Evolutionary conservation across 2,888 invertebrate species (phyloP), one percentile per base, ranked within the genome.

Genomic region (Plutella xylostella): DNA sequence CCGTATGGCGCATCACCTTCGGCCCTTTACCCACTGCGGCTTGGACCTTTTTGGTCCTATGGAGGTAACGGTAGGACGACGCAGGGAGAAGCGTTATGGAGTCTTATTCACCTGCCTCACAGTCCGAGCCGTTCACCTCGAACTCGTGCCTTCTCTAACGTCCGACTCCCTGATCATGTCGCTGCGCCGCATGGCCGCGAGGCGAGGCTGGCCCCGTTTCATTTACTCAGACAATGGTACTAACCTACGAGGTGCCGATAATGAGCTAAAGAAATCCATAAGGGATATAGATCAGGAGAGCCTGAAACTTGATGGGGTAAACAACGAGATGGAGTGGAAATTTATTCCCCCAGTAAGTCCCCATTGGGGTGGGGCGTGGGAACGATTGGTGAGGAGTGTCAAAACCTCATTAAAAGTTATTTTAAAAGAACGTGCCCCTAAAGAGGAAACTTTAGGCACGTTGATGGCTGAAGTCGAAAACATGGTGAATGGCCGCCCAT

Each of bases 311-410:
- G 7, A 33, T 4, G 33, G n/a, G n/a, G 4, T 18, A 2, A 15
- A 35, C 17, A 15, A 35, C 34, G 17, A 4, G 2, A 15, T 11
- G 4, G 17, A 35, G 9, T 35, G 34, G 34, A 9, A 3, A 9
- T 35, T 35, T 17, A 35, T 35, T 17, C 30, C 30, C 6, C 25
- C 25, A 11, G 41, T 28, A 1, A 51, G 48, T 28, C 53, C 53
- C 4, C 51, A 53, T 33, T 42, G 45, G 55, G 55, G 50, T 20
- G 25, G 25, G 11, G 25, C 25, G 33, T n/a, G n/a, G n/a, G 11
- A 35, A 11, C 34, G 34, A 4, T 11, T 35, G 6, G 18, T 35
- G 2, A 3, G 34, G 4, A 15, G 15, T 15, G 34, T 35, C 5
- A 35, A 35, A 18, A 35, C 34, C 4, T 35, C 34, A 6, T 11